Percentiles rank a stretch among this genome's conserved stretches.
phyloP scores from a whole-genome alignment of 2,113 vertebrate genomes.

The Microtus montanus region DNA sequence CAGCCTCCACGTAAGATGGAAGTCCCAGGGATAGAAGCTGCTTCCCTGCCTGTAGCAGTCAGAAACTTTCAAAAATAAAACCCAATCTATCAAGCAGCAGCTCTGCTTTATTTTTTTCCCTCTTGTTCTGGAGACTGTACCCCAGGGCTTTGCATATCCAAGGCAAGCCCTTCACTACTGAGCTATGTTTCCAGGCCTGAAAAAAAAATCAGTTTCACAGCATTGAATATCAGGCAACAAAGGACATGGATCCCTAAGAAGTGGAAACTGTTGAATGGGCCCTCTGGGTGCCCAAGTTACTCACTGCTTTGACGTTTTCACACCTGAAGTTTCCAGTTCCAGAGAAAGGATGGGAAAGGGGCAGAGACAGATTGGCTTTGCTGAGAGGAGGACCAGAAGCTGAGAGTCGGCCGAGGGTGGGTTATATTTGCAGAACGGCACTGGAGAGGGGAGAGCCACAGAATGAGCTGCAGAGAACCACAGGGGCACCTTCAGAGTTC shows the following conservation, averaged over 20 bases:
- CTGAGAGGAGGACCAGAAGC: background rate
- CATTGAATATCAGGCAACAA: background rate
- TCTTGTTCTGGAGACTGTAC: background rate
- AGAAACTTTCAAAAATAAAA: conserved; percentile 19
- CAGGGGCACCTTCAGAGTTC: background rate
- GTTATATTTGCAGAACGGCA: background rate
- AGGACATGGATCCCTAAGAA: background rate
- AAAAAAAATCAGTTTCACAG: background rate
- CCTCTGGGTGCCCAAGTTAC: background rate
- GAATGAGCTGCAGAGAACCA: background rate
- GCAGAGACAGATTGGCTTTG: background rate
- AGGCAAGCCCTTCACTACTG: background rate
- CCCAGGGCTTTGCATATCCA: background rate
- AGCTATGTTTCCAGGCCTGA: background rate
- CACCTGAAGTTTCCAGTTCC: background rate
- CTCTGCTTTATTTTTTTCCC: background rate
- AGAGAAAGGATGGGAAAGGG: background rate
- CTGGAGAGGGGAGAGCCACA: background rate
- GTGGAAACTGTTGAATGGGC: background rate
- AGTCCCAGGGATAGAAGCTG: background rate
- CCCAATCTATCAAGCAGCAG: background rate
- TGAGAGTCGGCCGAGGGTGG: background rate
- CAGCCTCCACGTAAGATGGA: background rate
- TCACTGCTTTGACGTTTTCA: background rate
- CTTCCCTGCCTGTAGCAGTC: background rate